Evolutionary conservation across 2,888 invertebrate species (phyloP), one percentile per base, ranked within the genome.

Genomic region (Eupsilia transversa): DNA sequence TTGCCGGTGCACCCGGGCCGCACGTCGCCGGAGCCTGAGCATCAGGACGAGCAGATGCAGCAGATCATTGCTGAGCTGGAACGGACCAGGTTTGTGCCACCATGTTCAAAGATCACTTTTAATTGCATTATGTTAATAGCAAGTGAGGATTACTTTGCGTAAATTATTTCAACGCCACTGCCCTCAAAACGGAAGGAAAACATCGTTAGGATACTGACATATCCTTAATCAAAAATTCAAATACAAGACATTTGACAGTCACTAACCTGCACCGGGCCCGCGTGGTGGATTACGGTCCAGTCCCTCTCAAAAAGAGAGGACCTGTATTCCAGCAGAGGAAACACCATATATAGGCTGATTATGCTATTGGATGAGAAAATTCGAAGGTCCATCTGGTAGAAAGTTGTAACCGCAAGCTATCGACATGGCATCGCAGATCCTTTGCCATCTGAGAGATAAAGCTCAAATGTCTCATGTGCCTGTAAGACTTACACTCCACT

Each of bases 1-100:
- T 89, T 96, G 60, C 96, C 96, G 0, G 94, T 95, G 71, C 96
- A 96, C 81, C 96, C 95, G 0, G 96, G 95, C 2, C 88, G 95
- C 68, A 95, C 95, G 6, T 96, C 95, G 0, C 96, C 95, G 1
- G 96, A 95, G 83, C 95, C 95, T 0, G 95, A 95, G 84, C 94
- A 95, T 61, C 93, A 93, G 75, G 94, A 94, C 67, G 93, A 94
- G 54, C 94, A 95, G 84, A 78, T 96, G 78, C 93, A 93, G 74
- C 94, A 95, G 74, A 93, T 95, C 68, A 92, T 95, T 27, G 75
- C 91, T 0, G 95, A 96, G 74, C 83, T 96, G 56, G 95, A 96
- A 66, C 84, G 94, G 57, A 95, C 95, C 56, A 95, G 96, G 96
- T 96, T 14, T 14, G 80, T 70, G 12, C 0, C 20, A 43, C 0